Conservation (phyloP, 2,797 vertebrate species). For the Balearica regulorum region DNA sequence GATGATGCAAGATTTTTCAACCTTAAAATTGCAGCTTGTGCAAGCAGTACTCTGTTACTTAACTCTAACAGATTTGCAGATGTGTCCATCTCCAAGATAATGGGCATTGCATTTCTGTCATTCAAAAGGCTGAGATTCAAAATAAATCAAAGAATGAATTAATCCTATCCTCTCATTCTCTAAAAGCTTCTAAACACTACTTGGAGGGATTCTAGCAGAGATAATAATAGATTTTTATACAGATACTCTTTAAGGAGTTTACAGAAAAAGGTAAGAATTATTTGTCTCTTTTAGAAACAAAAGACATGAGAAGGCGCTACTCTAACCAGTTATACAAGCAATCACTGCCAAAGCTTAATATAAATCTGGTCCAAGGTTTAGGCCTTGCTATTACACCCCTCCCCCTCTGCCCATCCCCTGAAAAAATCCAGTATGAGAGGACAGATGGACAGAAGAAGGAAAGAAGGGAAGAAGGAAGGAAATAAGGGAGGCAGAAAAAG, state of each 20-base stretch:
- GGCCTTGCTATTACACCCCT: not conserved
- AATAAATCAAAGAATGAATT: constrained; percentile 30
- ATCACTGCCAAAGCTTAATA: not conserved
- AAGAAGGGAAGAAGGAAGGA: not conserved
- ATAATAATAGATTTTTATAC: not conserved
- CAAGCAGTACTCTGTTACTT: constrained; percentile 27
- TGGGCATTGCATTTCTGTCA: not conserved
- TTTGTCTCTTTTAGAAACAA: not conserved
- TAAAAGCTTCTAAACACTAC: not conserved
- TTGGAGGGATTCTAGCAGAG: not conserved
- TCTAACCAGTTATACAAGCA: not conserved
- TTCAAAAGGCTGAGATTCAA: not conserved
- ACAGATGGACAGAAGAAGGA: not conserved
- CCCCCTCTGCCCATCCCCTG: not conserved
- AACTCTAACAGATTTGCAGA: constrained; percentile 33
- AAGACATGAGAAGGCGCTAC: not conserved
- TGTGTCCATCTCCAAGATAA: constrained; percentile 1
- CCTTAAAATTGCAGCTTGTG: constrained; percentile 46
- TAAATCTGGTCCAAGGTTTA: not conserved
- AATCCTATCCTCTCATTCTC: not conserved
- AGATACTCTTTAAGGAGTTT: not conserved
- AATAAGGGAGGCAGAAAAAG: not conserved
- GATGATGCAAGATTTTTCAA: constrained; percentile 44
- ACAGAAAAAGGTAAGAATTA: not conserved
- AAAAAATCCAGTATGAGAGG: not conserved